Evolutionary conservation across 2,888 invertebrate species (phyloP), one percentile per base, ranked within the genome.

Genomic region (Odontomyia ornata): DNA sequence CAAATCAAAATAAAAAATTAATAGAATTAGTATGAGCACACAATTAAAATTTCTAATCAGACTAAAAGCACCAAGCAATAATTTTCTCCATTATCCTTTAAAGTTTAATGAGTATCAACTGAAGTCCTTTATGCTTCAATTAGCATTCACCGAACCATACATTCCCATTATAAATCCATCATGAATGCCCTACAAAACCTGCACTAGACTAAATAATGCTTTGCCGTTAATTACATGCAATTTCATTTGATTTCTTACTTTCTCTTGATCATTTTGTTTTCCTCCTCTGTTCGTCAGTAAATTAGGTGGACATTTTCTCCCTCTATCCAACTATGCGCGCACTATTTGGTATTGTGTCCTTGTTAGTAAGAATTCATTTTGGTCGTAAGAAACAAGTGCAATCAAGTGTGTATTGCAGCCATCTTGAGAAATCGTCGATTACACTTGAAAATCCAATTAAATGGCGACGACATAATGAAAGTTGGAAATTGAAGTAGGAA

Each of bases 371-470:
- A 57, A 57, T 73, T 56, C 36, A 11, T 30, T 57, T 21, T 28
- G 30, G 47, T 27, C 57, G 28, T 30, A 57, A 73, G 57, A 62
- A 57, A 25, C 60, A 57, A 75, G 25, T 75, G 52, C 75, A 43
- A 46, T 64, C 47, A 21, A 60, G 27, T 64, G 13, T 64, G 18
- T 47, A 56, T 56, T 28, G 64, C 64, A 46, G 64, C 5, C 30
- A 36, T 75, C 75, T 75, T 47, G 64, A 75, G 64, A 75, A 75
- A 75, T 72, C 72, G 65, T 79, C 75, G 71, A 79, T 77, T 77
- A 56, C 77, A 76, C 79, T 79, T 79, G 71, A 79, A 77, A 79
- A 64, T 77, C 79, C 79, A 79, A 79, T 79, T 79, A 79, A 79
- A 77, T 73, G 60, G 23, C 52, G 76, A 73, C 72, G 77, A 77